These are phyloP conservation scores for Pandemis heparana DNA, from an alignment of 2,888 invertebrate species.

Conservation along the genomic window DNA sequence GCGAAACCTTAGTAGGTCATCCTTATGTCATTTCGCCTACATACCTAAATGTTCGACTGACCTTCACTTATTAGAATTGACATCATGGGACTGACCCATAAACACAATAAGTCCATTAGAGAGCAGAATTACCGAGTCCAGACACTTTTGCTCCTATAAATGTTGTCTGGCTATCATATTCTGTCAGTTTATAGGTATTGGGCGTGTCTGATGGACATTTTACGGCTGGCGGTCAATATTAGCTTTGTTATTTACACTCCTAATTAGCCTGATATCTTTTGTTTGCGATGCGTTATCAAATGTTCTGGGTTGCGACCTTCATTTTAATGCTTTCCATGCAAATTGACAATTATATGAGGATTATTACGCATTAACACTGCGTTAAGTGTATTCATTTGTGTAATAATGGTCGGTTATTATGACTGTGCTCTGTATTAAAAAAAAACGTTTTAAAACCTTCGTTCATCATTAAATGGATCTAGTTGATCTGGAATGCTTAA, in stretches of 20 bases:
- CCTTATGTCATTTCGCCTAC: slow-evolving; percentile 32
- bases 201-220: slow-evolving; percentile 64
- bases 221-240: slow-evolving; percentile 62
- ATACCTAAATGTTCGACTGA: slow-evolving; percentile 35
- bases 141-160: slow-evolving; percentile 57
- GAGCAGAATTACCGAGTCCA: slow-evolving; percentile 56
- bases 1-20: slow-evolving; percentile 16
- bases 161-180: slow-evolving; percentile 59
- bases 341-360: slow-evolving; percentile 4
- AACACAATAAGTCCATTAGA: slow-evolving; percentile 63
- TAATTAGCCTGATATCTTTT: slow-evolving; percentile 57
- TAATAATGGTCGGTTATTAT: background rate
- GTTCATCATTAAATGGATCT: background rate
- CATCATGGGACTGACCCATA: slow-evolving; percentile 50
- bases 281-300: slow-evolving; percentile 33
- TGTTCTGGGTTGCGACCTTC: slow-evolving; percentile 31
- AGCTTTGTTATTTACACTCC: slow-evolving; percentile 53
- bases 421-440: background rate
- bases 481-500: background rate
- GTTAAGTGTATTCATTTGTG: slow-evolving; percentile 4
- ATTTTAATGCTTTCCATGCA: slow-evolving; percentile 21
- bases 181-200: slow-evolving; percentile 57
- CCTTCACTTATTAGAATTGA: slow-evolving; percentile 42
- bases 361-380: background rate
- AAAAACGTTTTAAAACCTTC: background rate